These are phyloP conservation scores for Nycticebus coucang DNA, from an alignment of 2,113 vertebrate genomes.

Conservation along the genomic window DNA sequence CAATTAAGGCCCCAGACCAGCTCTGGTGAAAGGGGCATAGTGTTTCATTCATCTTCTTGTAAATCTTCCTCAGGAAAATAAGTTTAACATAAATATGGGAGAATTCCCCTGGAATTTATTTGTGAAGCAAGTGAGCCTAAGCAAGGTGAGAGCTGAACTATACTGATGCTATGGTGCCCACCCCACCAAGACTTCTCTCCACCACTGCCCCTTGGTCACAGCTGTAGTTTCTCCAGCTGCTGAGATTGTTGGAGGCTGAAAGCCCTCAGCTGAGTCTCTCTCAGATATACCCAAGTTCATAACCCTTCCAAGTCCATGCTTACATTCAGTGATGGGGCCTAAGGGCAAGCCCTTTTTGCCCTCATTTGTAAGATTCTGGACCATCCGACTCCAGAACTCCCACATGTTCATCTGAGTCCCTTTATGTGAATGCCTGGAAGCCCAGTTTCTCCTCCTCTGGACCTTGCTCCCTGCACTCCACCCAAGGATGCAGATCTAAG, in stretches of 20 bases:
- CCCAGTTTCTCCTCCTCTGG: not conserved
- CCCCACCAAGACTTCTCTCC: not conserved
- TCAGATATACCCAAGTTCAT: not conserved
- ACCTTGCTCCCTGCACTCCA: not conserved
- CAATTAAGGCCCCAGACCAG: not conserved
- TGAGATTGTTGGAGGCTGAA: not conserved
- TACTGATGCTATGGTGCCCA: not conserved
- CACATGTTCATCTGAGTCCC: not conserved
- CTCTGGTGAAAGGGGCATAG: not conserved
- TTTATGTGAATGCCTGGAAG: not conserved
- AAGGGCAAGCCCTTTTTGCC: not conserved
- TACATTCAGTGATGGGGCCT: not conserved
- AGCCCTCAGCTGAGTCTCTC: not conserved
- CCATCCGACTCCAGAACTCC: not conserved
- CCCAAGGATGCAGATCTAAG: not conserved
- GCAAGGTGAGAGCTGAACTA: not conserved
- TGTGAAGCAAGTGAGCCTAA: not conserved
- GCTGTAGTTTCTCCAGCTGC: not conserved
- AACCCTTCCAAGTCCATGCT: not conserved
- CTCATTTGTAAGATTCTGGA: not conserved
- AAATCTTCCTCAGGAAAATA: not conserved
- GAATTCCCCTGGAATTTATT: not conserved
- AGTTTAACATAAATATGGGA: not conserved
- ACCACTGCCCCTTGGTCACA: too few species aligned
- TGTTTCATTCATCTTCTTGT: not conserved